These are phyloP conservation scores for Drosophila pseudoobscura DNA, from an alignment of 1,140 invertebrate species.

Conservation along the genomic window DNA sequence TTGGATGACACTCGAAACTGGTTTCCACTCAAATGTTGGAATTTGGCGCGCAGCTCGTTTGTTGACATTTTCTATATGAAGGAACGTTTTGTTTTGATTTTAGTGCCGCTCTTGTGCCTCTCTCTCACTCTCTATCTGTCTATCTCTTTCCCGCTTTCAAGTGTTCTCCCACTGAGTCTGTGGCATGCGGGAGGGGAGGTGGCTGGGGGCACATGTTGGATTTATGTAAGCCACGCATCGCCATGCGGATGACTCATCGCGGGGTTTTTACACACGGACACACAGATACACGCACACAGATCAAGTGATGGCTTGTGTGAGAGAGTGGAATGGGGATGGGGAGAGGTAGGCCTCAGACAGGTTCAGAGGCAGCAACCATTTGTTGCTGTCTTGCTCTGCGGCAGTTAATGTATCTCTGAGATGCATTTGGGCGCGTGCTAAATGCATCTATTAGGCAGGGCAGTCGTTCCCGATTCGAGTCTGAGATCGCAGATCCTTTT, in stretches of 20 bases:
- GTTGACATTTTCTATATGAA: conserved; percentile 74
- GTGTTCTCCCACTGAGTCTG: conserved; percentile 22
- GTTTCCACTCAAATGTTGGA: conserved; percentile 49
- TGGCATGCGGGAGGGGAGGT: neutral
- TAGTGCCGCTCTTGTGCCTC: conserved; percentile 15
- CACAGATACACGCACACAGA: conserved; percentile 1
- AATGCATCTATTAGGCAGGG: conserved; percentile 64
- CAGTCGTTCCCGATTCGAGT: conserved; percentile 19
- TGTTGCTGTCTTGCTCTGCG: conserved; percentile 12
- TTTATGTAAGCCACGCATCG: conserved; percentile 60
- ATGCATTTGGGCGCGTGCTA: conserved; percentile 71
- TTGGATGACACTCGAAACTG: conserved; percentile 25
- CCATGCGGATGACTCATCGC: conserved; percentile 75
- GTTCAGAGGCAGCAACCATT: conserved; percentile 36
- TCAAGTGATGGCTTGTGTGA: conserved; percentile 22
- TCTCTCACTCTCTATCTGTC: neutral
- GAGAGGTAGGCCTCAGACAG: conserved; percentile 35
- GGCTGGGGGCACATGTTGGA: conserved; percentile 50
- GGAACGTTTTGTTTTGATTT: conserved; percentile 73
- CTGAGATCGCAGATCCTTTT: conserved; percentile 39
- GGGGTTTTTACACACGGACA: conserved; percentile 77
- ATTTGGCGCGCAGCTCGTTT: conserved; percentile 79
- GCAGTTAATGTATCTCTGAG: conserved; percentile 49
- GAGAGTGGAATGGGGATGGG: conserved; percentile 14
- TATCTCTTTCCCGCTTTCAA: conserved; percentile 8